Percentiles rank a stretch among this genome's conserved stretches.
These are phyloP conservation scores for Dolichoris vasculosae DNA, from an alignment of 1,140 invertebrate species.

Conservation along the genomic window DNA sequence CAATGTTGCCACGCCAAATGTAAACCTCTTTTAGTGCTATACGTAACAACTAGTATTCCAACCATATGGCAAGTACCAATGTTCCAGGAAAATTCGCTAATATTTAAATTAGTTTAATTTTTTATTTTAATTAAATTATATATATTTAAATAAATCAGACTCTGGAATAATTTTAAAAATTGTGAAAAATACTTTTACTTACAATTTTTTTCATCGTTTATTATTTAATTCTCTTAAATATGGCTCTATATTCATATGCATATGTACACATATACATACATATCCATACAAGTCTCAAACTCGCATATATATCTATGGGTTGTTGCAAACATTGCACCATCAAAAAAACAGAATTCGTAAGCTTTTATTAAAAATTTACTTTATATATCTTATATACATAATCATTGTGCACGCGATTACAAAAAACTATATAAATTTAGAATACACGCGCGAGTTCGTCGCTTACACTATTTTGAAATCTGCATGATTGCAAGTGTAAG, in stretches of 20 bases:
- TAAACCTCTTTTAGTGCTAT: neutral
- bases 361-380: too few species aligned
- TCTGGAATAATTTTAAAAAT: neutral
- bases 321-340: too few species aligned
- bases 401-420: too few species aligned
- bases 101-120: neutral
- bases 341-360: too few species aligned
- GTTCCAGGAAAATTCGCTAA: neutral
- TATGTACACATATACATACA: neutral
- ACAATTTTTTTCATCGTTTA: neutral
- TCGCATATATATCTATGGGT: too few species aligned
- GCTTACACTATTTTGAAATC: too few species aligned
- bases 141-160: neutral
- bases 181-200: neutral
- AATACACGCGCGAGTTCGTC: too few species aligned
- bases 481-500: too few species aligned
- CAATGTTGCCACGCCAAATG: conserved; percentile 48
- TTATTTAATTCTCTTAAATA: neutral
- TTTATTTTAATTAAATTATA: neutral
- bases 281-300: too few species aligned
- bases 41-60: neutral
- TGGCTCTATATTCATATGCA: neutral
- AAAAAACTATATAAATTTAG: too few species aligned
- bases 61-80: conserved; percentile 25
- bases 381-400: too few species aligned